phyloP scores from a whole-genome alignment of 2,113 vertebrate genomes.

The Microcebus lehilahytsara region DNA sequence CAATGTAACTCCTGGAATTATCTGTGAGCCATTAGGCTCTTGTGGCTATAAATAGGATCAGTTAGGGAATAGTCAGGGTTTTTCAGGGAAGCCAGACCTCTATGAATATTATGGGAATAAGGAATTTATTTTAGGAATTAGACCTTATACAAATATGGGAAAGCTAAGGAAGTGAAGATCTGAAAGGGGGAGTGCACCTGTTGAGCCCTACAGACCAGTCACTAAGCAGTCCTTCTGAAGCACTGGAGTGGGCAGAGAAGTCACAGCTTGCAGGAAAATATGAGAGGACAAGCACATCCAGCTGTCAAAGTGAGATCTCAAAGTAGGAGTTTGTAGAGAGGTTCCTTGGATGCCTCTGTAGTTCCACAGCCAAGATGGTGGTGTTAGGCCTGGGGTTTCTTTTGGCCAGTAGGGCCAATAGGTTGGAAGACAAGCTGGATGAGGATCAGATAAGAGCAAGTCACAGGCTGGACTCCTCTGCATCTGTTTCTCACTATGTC shows the following conservation, averaged over 20 bases:
- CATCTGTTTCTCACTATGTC: background rate
- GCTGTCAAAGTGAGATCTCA: background rate
- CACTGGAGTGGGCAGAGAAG: background rate
- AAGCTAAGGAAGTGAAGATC: background rate
- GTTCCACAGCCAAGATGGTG: background rate
- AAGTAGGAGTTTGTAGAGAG: background rate
- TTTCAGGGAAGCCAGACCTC: background rate
- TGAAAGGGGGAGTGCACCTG: background rate
- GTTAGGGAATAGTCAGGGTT: background rate
- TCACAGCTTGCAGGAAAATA: background rate
- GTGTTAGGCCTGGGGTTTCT: background rate
- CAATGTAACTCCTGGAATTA: background rate
- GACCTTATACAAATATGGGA: background rate
- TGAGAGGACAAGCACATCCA: background rate
- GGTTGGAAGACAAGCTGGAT: background rate
- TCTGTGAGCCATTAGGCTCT: background rate
- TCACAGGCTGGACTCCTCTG: background rate
- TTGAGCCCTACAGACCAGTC: background rate
- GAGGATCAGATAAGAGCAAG: background rate
- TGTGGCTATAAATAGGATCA: background rate
- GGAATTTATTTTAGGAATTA: constrained; percentile 16
- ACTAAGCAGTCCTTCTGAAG: background rate
- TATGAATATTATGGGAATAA: constrained; percentile 5
- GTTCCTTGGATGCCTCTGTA: background rate
- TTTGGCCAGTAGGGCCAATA: background rate